Conservation (phyloP, 2,888 invertebrate genomes). For the Epiblema foenella region DNA sequence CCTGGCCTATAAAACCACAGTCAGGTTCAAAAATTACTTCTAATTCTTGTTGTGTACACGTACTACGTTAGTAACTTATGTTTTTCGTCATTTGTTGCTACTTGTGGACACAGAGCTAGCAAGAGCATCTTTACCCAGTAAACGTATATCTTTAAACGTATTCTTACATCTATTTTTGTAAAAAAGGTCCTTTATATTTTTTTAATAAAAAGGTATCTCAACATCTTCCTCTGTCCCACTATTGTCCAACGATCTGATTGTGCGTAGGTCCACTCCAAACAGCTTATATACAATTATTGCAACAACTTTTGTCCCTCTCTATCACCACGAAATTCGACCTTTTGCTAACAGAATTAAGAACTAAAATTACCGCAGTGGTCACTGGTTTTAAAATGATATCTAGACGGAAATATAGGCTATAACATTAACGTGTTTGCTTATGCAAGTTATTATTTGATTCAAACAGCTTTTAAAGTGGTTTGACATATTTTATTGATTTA, state of each 20-base stretch:
- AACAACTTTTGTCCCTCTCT: slow-evolving; percentile 23
- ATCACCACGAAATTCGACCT: slow-evolving; percentile 9
- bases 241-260: slow-evolving; percentile 74
- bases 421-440: slow-evolving; percentile 32
- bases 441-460: slow-evolving; percentile 25
- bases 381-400: slow-evolving; percentile 19
- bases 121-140: no score
- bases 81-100: no score
- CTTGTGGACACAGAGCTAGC: no score
- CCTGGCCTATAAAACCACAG: no score
- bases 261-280: slow-evolving; percentile 61
- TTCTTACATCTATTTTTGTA: no score
- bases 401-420: slow-evolving; percentile 25
- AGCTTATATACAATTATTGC: slow-evolving; percentile 54
- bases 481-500: neutral
- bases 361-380: neutral
- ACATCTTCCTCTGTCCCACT: slow-evolving; percentile 48
- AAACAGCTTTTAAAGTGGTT: slow-evolving; percentile 14
- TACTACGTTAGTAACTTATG: no score
- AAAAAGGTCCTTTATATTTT: no score
- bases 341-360: neutral
- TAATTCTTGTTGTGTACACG: no score
- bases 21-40: no score
- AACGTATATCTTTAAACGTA: no score
- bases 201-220: no score